phyloP scores from a whole-genome alignment of 2,797 vertebrate species.

The Nasua narica region DNA sequence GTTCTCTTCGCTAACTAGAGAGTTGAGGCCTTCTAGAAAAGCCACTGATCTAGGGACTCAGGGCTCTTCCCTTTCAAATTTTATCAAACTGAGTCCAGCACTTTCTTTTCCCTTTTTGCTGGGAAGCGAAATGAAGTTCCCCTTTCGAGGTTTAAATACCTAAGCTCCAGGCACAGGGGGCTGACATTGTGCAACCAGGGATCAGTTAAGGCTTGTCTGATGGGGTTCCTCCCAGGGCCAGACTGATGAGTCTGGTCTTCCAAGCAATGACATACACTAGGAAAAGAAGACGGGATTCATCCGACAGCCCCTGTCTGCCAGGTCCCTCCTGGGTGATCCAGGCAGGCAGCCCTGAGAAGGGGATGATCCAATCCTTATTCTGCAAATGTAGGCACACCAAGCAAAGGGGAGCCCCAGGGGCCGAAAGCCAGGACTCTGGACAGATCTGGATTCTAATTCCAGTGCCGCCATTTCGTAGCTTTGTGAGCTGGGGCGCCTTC shows the following conservation, averaged over 20 bases:
- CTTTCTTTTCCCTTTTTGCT: background rate
- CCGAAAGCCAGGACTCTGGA: background rate
- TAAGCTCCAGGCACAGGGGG: background rate
- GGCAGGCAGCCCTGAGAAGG: fast-evolving
- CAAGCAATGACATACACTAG: background rate
- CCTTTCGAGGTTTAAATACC: background rate
- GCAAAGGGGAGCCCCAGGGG: background rate
- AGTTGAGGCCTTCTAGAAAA: fast-evolving
- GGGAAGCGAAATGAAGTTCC: background rate
- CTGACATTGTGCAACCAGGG: background rate
- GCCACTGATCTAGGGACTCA: background rate
- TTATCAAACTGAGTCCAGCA: background rate
- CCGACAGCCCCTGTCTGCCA: background rate
- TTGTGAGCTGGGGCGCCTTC: background rate
- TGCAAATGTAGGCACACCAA: fast-evolving
- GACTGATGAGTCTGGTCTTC: background rate
- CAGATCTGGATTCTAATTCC: background rate
- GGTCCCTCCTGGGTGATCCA: background rate
- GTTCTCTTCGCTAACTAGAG: no score
- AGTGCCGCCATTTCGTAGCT: background rate
- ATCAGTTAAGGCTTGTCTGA: background rate
- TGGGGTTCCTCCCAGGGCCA: background rate
- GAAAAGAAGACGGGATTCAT: background rate
- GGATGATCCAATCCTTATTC: background rate
- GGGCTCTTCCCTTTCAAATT: background rate